These are phyloP conservation scores for Takifugu rubripes DNA, from an alignment of 2,797 vertebrate genomes.

Conservation along the genomic window DNA sequence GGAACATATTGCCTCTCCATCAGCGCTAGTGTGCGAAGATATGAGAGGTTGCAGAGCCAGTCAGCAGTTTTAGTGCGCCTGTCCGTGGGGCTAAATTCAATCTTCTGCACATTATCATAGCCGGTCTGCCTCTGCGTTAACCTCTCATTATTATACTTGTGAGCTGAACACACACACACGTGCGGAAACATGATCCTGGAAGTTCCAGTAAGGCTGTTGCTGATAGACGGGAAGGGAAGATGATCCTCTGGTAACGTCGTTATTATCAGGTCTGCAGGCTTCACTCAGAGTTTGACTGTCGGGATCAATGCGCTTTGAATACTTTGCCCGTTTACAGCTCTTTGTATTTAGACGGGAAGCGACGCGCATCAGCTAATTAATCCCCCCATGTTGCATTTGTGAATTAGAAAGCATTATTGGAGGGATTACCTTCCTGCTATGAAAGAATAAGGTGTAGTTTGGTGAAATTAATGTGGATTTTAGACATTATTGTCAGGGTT, in stretches of 20 bases:
- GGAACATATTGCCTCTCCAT: constrained; percentile 57
- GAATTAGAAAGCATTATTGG: constrained; percentile 31
- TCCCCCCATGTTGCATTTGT: constrained; percentile 31
- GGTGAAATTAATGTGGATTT: constrained; percentile 13
- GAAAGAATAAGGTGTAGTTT: constrained; percentile 19
- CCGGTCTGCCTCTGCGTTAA: constrained; percentile 53
- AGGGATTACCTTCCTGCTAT: constrained; percentile 22
- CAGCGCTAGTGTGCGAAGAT: constrained; percentile 17
- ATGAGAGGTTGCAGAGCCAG: constrained; percentile 59
- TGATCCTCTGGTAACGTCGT: constrained; percentile 69
- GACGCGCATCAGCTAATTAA: constrained; percentile 40
- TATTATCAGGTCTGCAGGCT: constrained; percentile 58
- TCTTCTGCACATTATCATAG: constrained; percentile 68
- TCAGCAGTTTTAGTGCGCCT: constrained; percentile 62
- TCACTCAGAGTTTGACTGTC: constrained; percentile 39
- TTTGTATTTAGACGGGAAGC: constrained; percentile 34
- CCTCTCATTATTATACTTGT: constrained; percentile 59
- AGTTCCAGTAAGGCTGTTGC: constrained; percentile 63
- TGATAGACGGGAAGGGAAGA: constrained; percentile 72
- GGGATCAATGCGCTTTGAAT: constrained; percentile 51
- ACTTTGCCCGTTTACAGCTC: constrained; percentile 34
- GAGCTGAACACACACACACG: constrained; percentile 23
- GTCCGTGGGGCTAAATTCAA: constrained; percentile 67
- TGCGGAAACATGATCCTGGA: constrained; percentile 54
- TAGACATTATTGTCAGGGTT: constrained; percentile 1